phyloP scores from a whole-genome alignment of 2,888 invertebrate species.

The Nephrotoma appendiculata region DNA sequence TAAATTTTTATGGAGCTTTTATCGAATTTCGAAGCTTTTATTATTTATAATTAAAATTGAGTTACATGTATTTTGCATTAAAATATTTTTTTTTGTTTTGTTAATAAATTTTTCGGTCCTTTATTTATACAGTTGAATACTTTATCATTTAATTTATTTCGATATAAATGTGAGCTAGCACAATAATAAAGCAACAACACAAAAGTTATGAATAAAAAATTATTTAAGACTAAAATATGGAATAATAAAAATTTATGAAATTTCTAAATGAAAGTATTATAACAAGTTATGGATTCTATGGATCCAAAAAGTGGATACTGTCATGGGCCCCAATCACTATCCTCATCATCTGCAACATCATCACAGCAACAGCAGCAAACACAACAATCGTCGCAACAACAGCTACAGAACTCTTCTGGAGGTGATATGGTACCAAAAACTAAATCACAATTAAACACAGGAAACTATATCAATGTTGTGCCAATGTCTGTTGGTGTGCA shows the following conservation, averaged over 20 bases:
- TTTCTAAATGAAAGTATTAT: neutral
- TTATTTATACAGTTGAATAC: neutral
- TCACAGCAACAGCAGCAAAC: constrained; percentile 14
- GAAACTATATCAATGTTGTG: constrained; percentile 31
- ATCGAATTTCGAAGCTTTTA: neutral
- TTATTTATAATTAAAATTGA: neutral
- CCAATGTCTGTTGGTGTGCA: constrained; percentile 29
- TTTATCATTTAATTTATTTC: neutral
- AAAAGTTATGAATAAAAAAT: neutral
- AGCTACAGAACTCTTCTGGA: constrained; percentile 11
- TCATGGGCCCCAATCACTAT: constrained; percentile 10
- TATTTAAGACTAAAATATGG: neutral
- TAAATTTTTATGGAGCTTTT: neutral
- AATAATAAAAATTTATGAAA: neutral
- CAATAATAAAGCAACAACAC: neutral
- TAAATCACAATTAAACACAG: constrained; percentile 20
- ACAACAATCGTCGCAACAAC: constrained; percentile 16
- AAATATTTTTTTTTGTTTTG: neutral
- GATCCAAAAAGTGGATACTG: constrained; percentile 6
- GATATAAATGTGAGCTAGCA: neutral
- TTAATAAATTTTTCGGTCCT: neutral
- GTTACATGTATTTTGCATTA: neutral
- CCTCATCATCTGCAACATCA: constrained; percentile 16
- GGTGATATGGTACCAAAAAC: constrained; percentile 14
- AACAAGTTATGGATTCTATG: constrained; percentile 4